Conservation (phyloP, 2,113 vertebrate genomes). For the Phoenicopterus ruber region DNA sequence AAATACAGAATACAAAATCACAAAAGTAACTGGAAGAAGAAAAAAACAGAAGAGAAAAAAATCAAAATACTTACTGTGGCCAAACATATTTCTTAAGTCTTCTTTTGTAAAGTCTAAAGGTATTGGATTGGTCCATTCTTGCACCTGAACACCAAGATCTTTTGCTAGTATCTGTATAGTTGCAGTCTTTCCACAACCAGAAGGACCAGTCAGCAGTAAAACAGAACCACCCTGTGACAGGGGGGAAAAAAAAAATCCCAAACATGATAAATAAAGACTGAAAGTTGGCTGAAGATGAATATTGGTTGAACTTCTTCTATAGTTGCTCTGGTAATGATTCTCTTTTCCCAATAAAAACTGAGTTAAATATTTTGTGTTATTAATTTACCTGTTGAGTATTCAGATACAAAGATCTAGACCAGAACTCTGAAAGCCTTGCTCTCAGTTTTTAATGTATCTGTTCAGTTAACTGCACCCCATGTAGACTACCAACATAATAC, state of each 20-base stretch:
- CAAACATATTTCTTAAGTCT: constrained; percentile 70
- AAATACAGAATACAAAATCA: background rate
- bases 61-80: constrained; percentile 71
- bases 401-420: background rate
- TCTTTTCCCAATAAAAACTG: background rate
- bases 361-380: background rate
- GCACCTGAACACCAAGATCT: constrained; percentile 81
- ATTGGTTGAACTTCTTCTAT: background rate
- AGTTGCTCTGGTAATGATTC: background rate
- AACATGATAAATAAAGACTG: background rate
- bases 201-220: constrained; percentile 87
- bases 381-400: background rate
- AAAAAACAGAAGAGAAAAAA: too few relatives aligned
- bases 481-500: background rate
- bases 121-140: constrained; percentile 93
- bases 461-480: background rate
- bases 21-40: background rate
- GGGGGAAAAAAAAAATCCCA: background rate
- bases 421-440: background rate
- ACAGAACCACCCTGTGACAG: constrained; percentile 79
- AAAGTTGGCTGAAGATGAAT: background rate
- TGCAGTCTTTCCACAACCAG: constrained; percentile 92
- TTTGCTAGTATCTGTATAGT: constrained; percentile 83
- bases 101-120: constrained; percentile 75
- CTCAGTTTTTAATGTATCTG: background rate